Conservation (phyloP, 2,113 vertebrate species). For the Urocynchramus pylzowi region DNA sequence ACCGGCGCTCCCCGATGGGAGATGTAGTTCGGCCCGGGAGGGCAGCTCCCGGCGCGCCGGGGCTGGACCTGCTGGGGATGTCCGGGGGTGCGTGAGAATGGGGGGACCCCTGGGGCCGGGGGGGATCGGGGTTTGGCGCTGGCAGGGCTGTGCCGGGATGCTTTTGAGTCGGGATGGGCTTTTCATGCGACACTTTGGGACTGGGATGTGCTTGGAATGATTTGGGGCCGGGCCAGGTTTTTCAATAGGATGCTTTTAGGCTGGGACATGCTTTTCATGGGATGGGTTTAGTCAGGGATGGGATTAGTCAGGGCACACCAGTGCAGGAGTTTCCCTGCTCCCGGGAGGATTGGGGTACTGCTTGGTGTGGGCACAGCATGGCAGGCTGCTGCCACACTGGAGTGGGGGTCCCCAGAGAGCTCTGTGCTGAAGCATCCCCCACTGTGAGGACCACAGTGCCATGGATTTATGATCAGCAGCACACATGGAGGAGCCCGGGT, state of each 20-base stretch:
- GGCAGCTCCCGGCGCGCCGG: neutral
- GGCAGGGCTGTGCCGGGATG: no score
- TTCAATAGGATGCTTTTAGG: neutral
- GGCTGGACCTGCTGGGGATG: neutral
- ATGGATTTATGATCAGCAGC: neutral
- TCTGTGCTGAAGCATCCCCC: neutral
- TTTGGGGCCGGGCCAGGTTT: neutral
- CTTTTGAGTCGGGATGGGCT: neutral
- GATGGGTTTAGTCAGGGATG: neutral
- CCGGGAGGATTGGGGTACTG: fast-evolving
- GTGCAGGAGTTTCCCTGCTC: neutral
- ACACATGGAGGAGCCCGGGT: fast-evolving
- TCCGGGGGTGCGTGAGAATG: fast-evolving
- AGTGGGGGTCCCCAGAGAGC: no score
- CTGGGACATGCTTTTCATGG: neutral
- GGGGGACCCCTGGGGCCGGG: no score
- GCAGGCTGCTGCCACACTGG: neutral
- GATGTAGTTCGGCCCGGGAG: neutral
- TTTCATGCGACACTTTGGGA: neutral
- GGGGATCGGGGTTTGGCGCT: neutral
- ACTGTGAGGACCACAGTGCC: fast-evolving
- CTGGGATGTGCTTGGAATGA: neutral
- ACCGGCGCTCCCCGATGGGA: neutral
- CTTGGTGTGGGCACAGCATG: neutral
- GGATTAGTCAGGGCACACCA: no score